A percentile compares a stretch with the other conserved stretches of the same genome.
These are phyloP conservation scores for Sinocyclocheilus grahami DNA, from an alignment of 2,113 vertebrate genomes.

Conservation along the genomic window DNA sequence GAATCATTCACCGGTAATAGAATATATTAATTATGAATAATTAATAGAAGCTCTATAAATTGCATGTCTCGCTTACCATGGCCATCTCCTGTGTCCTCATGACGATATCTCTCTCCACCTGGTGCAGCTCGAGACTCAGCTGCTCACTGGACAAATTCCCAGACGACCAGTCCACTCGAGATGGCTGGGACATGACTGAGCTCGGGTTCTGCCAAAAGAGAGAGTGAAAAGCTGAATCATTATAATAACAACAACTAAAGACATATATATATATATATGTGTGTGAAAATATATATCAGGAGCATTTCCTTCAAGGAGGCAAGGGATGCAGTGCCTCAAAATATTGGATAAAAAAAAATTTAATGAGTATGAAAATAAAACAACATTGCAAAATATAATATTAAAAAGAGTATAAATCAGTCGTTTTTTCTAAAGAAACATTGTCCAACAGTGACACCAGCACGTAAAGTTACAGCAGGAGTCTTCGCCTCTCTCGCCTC, in stretches of 20 bases:
- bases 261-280: not conserved
- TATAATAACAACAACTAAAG: not conserved
- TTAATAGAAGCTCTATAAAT: not conserved
- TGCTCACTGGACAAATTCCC: conserved; percentile 83
- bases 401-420: no score
- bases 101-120: conserved; percentile 87
- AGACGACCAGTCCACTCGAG: conserved; percentile 82
- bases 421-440: no score
- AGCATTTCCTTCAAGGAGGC: no score
- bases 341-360: no score
- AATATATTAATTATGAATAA: conserved; percentile 34
- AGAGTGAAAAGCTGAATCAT: not conserved
- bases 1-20: not conserved
- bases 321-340: no score
- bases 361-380: no score
- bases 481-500: no score
- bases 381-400: no score
- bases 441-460: no score
- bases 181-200: conserved; percentile 64
- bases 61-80: conserved; percentile 75
- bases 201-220: conserved; percentile 30
- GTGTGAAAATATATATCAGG: no score
- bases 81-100: conserved; percentile 85
- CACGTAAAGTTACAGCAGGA: no score
- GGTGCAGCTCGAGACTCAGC: conserved; percentile 85